Evolutionary conservation across 2,888 invertebrate genomes (phyloP).

Genomic region (Papilio protenor): DNA sequence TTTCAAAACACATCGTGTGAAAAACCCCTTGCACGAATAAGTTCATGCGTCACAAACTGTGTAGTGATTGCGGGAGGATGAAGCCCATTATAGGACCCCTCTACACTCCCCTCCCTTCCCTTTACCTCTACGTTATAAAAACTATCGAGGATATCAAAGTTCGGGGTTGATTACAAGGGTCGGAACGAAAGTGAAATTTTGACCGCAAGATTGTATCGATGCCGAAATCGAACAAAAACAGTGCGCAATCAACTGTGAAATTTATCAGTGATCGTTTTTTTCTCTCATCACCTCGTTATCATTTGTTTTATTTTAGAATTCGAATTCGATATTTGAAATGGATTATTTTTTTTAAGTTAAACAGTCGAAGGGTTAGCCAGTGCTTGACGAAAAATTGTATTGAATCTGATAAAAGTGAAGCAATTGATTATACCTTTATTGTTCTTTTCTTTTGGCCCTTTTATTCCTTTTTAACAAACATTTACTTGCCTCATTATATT

Average conservation of each 20-base stretch:
- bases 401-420: neutral
- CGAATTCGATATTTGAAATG: constrained; percentile 28
- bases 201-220: constrained; percentile 32
- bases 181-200: constrained; percentile 40
- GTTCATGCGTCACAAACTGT: constrained; percentile 73
- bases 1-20: constrained; percentile 52
- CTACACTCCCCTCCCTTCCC: constrained; percentile 31
- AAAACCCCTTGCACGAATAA: constrained; percentile 55
- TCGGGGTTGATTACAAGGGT: constrained; percentile 36
- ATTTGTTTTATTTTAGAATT: constrained; percentile 11
- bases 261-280: constrained; percentile 33
- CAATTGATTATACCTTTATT: neutral
- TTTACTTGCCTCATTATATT: neutral
- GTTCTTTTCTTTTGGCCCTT: neutral
- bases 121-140: constrained; percentile 26
- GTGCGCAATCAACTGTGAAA: constrained; percentile 28
- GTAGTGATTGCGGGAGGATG: constrained; percentile 79
- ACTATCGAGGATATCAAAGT: constrained; percentile 27
- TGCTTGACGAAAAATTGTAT: neutral
- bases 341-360: neutral
- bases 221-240: constrained; percentile 28
- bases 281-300: constrained; percentile 39
- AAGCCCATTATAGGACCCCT: constrained; percentile 73
- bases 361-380: neutral
- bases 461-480: neutral